Evolutionary conservation across 1,140 invertebrate genomes (phyloP).

Genomic region (Drosophila sp.): DNA sequence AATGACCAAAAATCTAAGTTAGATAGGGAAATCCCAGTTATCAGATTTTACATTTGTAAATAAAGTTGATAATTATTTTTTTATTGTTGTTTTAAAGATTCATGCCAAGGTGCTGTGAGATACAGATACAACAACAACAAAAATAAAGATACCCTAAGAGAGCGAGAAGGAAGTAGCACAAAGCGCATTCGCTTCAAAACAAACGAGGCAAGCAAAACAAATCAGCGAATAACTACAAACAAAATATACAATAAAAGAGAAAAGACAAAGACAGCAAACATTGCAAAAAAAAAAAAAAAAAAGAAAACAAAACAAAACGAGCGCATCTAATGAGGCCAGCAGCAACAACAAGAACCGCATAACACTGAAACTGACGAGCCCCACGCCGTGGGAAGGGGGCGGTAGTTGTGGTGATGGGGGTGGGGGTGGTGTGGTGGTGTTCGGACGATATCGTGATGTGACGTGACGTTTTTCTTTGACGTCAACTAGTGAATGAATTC

Average conservation of each 20-base stretch:
- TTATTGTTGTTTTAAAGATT: constrained; percentile 51
- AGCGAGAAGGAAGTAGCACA: constrained; percentile 27
- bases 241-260: constrained; percentile 1
- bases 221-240: constrained; percentile 47
- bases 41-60: constrained; percentile 64
- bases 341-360: constrained; percentile 21
- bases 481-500: constrained; percentile 55
- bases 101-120: constrained; percentile 61
- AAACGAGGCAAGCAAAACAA: constrained; percentile 63
- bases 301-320: constrained; percentile 28
- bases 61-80: constrained; percentile 55
- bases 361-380: constrained; percentile 11
- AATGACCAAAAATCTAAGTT: too few species aligned
- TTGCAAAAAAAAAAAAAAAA: constrained; percentile 13
- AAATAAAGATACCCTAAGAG: constrained; percentile 15
- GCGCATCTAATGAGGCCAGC: constrained; percentile 65
- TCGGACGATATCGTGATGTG: constrained; percentile 46
- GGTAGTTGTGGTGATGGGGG: neutral
- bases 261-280: constrained; percentile 25
- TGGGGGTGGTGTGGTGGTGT: neutral
- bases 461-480: constrained; percentile 46
- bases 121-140: constrained; percentile 42
- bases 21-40: constrained; percentile 15
- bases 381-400: neutral
- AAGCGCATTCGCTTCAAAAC: constrained; percentile 49